A percentile compares a stretch with the other conserved stretches of the same genome.
Evolutionary conservation across 2,797 vertebrate genomes (phyloP).

Genomic region (Ctenochaetus hawaiiensis): DNA sequence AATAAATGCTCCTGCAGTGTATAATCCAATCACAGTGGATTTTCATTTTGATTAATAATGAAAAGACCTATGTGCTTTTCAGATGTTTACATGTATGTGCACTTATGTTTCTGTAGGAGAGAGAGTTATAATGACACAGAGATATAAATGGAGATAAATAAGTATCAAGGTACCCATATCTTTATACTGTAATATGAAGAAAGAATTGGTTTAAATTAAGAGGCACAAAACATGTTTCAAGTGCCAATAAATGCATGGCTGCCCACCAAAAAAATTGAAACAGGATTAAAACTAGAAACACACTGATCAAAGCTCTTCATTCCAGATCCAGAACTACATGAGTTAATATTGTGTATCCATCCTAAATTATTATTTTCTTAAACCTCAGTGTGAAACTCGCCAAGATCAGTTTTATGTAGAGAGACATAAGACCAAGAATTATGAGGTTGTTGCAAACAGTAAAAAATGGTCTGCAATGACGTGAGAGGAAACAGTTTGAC

Average conservation of each 20-base stretch:
- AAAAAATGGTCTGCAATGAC: background rate
- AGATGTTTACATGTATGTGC: background rate
- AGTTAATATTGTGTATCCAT: background rate
- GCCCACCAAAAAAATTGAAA: background rate
- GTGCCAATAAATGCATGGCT: background rate
- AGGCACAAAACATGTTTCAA: background rate
- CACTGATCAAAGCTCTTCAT: background rate
- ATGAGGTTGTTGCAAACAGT: background rate
- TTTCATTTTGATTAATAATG: background rate
- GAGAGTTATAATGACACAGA: background rate
- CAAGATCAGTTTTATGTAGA: background rate
- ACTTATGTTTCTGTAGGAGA: background rate
- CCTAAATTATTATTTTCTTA: background rate
- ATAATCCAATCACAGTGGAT: background rate
- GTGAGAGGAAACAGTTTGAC: background rate
- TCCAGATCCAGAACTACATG: background rate
- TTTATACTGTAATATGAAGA: background rate
- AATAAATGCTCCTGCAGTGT: background rate
- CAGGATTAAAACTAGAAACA: background rate
- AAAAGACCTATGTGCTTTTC: background rate
- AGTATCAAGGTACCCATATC: background rate
- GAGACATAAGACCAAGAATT: background rate
- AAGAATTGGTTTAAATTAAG: background rate
- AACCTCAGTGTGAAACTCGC: background rate
- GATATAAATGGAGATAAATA: background rate